These are phyloP conservation scores for Nebria ingens DNA, from an alignment of 1,140 invertebrate genomes.

Conservation along the genomic window DNA sequence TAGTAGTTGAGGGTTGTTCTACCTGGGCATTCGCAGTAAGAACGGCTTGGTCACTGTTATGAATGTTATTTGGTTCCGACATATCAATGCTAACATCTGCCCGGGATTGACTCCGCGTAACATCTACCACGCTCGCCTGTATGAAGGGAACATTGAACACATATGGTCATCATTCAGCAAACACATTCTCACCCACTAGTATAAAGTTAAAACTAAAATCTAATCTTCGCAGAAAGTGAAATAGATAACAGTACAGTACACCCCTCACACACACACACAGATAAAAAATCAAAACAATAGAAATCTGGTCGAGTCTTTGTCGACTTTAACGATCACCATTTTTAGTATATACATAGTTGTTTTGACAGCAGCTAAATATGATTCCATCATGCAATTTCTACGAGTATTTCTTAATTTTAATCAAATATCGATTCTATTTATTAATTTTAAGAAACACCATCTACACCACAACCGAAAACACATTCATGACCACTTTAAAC, in stretches of 20 bases:
- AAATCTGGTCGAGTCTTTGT: not conserved
- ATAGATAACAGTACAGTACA: not conserved
- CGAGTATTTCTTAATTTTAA: no score
- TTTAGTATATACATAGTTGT: no score
- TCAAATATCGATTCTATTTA: no score
- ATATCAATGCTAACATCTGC: conserved; percentile 29
- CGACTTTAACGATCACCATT: not conserved
- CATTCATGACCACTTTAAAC: no score
- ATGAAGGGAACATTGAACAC: not conserved
- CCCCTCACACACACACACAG: not conserved
- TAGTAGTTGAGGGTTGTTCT: not conserved
- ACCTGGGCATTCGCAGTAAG: not conserved
- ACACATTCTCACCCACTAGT: no score
- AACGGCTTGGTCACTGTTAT: conserved; percentile 18
- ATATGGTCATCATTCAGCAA: not conserved
- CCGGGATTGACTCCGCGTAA: not conserved
- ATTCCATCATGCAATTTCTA: no score
- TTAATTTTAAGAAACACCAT: no score
- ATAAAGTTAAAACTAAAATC: no score
- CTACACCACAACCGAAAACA: no score
- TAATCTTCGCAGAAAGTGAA: no score
- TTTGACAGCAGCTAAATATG: no score
- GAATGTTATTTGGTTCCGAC: conserved; percentile 21
- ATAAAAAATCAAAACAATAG: not conserved
- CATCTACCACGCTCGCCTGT: not conserved